Conservation (phyloP, 2,888 invertebrate genomes). For the Sacculina carcini region DNA sequence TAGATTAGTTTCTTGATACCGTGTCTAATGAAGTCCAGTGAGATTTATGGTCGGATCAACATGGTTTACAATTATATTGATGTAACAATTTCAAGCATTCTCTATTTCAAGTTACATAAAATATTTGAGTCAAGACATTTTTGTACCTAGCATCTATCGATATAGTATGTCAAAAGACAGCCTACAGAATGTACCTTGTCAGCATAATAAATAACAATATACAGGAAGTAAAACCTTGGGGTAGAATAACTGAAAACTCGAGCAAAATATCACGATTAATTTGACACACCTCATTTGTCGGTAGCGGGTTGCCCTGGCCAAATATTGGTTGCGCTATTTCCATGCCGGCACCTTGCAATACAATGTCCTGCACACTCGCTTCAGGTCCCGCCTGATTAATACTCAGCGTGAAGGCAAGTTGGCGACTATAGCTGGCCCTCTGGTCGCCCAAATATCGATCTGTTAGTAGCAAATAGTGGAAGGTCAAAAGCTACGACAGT, state of each 20-base stretch:
- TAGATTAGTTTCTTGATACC: too few relatives aligned
- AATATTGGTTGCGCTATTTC: slow-evolving; percentile 69
- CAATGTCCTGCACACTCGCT: slow-evolving; percentile 58
- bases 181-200: background rate
- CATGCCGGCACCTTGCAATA: slow-evolving; percentile 61
- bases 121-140: too few relatives aligned
- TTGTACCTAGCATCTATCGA: too few relatives aligned
- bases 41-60: too few relatives aligned
- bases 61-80: too few relatives aligned
- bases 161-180: background rate
- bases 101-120: too few relatives aligned
- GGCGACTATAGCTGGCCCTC: slow-evolving; percentile 76
- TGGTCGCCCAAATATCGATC: slow-evolving; percentile 70
- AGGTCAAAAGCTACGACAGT: background rate
- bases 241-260: too few relatives aligned
- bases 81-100: too few relatives aligned
- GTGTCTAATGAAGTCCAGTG: too few relatives aligned
- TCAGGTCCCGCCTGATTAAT: slow-evolving; percentile 55
- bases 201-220: slow-evolving; percentile 4
- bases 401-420: slow-evolving; percentile 61
- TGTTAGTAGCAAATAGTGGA: slow-evolving; percentile 16
- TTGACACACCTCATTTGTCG: slow-evolving; percentile 34
- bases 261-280: background rate
- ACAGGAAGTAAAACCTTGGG: background rate
- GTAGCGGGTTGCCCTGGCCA: slow-evolving; percentile 62